Percentiles rank a stretch among this genome's conserved stretches.
Evolutionary conservation across 2,113 vertebrate genomes (phyloP).

Genomic region (Sciurus niger): DNA sequence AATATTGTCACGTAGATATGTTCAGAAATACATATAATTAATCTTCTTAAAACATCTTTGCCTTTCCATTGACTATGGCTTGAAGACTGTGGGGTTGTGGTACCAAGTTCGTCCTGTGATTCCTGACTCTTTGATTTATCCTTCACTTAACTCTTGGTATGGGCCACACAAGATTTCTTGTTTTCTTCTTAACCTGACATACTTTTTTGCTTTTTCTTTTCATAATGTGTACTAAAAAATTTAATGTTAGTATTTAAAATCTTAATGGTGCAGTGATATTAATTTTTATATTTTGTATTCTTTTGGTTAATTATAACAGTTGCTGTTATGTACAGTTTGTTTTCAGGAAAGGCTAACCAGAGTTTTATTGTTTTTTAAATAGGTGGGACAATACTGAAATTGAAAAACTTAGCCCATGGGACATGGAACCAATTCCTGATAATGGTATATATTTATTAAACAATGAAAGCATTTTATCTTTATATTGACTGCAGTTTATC

Average conservation of each 20-base stretch:
- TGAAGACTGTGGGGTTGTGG: not conserved
- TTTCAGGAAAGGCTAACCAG: conserved; percentile 23
- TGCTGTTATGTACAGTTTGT: not conserved
- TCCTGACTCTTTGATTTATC: not conserved
- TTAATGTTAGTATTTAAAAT: conserved; percentile 30
- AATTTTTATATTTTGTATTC: not conserved
- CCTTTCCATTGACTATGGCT: not conserved
- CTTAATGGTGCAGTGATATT: not conserved
- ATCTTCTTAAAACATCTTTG: not conserved
- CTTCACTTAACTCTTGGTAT: not conserved
- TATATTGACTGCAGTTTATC: not conserved
- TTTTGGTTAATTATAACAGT: conserved; percentile 1
- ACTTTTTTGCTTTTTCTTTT: not conserved
- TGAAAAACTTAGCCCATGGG: conserved; percentile 98
- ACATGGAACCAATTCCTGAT: conserved; percentile 97
- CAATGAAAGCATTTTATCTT: not conserved
- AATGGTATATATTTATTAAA: conserved; percentile 90
- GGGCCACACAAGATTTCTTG: not conserved
- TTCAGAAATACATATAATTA: not conserved
- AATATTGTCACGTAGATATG: not conserved
- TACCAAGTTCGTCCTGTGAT: not conserved
- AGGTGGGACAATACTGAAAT: conserved; percentile 99
- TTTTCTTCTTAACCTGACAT: not conserved
- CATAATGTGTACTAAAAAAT: not conserved
- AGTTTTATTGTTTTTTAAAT: conserved; percentile 65